These are phyloP conservation scores for Tineola bisselliella DNA, from an alignment of 2,888 invertebrate genomes.

Conservation along the genomic window DNA sequence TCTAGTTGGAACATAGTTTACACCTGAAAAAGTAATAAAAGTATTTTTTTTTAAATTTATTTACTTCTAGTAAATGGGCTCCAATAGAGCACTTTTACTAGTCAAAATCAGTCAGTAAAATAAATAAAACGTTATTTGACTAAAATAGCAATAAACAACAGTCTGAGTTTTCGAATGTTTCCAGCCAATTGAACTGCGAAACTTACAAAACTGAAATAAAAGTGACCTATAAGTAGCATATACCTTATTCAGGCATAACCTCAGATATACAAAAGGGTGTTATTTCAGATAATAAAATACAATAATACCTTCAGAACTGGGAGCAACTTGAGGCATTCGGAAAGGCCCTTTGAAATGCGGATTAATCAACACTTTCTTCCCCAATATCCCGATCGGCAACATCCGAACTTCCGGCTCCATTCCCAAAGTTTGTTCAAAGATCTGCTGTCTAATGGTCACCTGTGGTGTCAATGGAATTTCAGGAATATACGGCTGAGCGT, in stretches of 20 bases:
- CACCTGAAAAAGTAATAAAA: slow-evolving; percentile 24
- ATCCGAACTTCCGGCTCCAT: slow-evolving; percentile 42
- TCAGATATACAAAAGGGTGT: too few relatives aligned
- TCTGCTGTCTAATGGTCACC: slow-evolving; percentile 40
- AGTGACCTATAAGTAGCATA: too few relatives aligned
- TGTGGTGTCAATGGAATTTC: slow-evolving; percentile 30
- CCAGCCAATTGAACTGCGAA: too few relatives aligned
- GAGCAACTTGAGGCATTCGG: slow-evolving; percentile 39
- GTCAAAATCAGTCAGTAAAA: too few relatives aligned
- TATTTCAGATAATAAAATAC: too few relatives aligned
- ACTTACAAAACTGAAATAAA: too few relatives aligned
- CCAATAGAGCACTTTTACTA: too few relatives aligned
- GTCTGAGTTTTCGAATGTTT: too few relatives aligned
- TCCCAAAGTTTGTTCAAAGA: slow-evolving; percentile 18
- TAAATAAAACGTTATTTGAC: too few relatives aligned
- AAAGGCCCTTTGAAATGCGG: slow-evolving; percentile 73
- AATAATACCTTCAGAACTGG: neutral
- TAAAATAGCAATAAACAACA: too few relatives aligned
- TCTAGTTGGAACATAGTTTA: slow-evolving; percentile 52
- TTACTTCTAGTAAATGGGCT: too few relatives aligned
- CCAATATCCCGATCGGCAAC: slow-evolving; percentile 46
- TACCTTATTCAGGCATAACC: too few relatives aligned
- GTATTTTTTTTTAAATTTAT: neutral
- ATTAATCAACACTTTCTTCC: slow-evolving; percentile 75
- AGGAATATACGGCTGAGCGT: neutral